Evolutionary conservation across 2,888 invertebrate species (phyloP), one percentile per base, ranked within the genome.

Genomic region (Lobophora halterata): DNA sequence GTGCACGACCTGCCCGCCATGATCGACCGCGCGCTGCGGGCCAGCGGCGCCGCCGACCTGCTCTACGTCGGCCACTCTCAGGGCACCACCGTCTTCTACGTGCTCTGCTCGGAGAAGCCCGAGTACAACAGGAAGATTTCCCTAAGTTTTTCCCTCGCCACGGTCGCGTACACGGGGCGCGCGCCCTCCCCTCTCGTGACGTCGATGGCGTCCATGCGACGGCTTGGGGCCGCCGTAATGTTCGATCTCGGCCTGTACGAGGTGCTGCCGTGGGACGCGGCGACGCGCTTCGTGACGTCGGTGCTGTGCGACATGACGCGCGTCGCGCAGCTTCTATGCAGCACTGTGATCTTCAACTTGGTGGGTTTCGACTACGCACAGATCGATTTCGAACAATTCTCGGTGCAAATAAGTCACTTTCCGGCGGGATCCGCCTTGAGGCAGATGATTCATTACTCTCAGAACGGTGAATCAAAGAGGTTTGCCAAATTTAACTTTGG

Each of bases 31-130:
- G 79, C 92, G 4, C 62, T 91, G 2, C 45, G 66, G 0, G 44
- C 32, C 3, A 93, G 93, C 0, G 79, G 81, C 0, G 74, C 82
- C 6, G 49, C 80, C 1, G 70, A 90, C 24, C 38, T 95, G 0
- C 89, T 90, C 44, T 94, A 93, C 64, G 75, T 93, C 6, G 95
- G 95, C 0, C 93, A 95, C 60, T 95, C 94, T 0, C 90, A 90
- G 57, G 95, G 95, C 8, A 90, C 90, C 0, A 91, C 91, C 0
- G 65, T 72, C 1, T 91, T 90, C 55, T 92, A 86, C 61, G 89
- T 92, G 0, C 88, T 92, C 89, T 77, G 87, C 20, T 88, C 90
- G 1, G 74, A 87, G 46, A 63, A 63, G 11, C 90, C 91, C 0
- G 88, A 89, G 36, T 92, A 92, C 54, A 91, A 91, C 64, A 53